Percentiles rank a stretch among this genome's conserved stretches.
These are phyloP conservation scores for Panthera tigris DNA, from an alignment of 2,113 vertebrate genomes.

Conservation along the genomic window DNA sequence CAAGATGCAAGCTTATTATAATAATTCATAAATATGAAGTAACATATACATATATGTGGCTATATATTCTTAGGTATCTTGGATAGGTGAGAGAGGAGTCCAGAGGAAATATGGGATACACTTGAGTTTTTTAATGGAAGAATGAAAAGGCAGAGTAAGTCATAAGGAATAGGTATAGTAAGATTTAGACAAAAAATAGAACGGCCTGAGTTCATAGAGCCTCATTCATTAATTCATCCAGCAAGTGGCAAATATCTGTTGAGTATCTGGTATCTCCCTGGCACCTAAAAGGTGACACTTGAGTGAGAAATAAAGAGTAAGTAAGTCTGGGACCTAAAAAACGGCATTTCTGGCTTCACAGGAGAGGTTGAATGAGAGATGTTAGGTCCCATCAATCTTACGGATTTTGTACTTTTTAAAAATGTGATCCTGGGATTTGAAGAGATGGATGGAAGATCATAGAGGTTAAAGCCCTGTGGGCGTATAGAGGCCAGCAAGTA, in stretches of 20 bases:
- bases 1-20: neutral
- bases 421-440: neutral
- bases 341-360: neutral
- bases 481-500: neutral
- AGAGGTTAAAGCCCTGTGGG: neutral
- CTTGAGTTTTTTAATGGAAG: neutral
- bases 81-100: neutral
- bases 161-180: neutral
- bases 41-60: too few species aligned
- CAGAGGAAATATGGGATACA: neutral
- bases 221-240: neutral
- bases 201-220: neutral
- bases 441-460: neutral
- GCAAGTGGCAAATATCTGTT: neutral
- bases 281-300: neutral
- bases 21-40: neutral
- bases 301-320: neutral
- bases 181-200: neutral
- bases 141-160: conserved; percentile 16
- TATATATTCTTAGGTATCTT: neutral
- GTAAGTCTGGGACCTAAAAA: neutral
- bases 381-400: neutral
- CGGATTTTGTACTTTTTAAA: neutral
- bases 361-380: neutral
- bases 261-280: neutral